Conservation (phyloP, 2,888 invertebrate species). For the Drosophila conformis region DNA sequence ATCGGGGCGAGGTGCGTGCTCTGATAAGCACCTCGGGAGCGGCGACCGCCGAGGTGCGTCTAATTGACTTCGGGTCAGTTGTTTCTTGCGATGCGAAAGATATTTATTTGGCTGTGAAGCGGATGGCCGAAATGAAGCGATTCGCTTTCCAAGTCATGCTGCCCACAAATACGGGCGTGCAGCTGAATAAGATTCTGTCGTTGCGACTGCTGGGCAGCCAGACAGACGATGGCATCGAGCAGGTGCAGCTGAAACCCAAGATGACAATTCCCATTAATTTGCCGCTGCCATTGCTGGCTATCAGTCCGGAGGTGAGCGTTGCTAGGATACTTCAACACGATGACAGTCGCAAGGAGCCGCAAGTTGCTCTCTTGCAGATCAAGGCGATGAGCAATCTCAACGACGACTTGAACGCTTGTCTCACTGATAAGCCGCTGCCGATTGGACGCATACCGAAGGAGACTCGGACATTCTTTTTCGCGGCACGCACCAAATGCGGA, state of each 20-base stretch:
- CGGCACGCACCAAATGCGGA: constrained; percentile 43
- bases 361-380: constrained; percentile 44
- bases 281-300: constrained; percentile 40
- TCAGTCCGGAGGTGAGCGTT: constrained; percentile 35
- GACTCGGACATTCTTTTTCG: constrained; percentile 26
- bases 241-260: constrained; percentile 40
- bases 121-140: constrained; percentile 34
- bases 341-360: constrained; percentile 13
- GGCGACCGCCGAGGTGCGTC: constrained; percentile 22
- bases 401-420: constrained; percentile 26
- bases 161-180: constrained; percentile 12
- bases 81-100: not conserved
- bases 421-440: not conserved
- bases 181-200: constrained; percentile 24
- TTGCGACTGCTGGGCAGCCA: constrained; percentile 44
- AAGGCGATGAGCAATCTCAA: constrained; percentile 33
- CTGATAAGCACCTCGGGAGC: not conserved
- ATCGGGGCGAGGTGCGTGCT: constrained; percentile 36
- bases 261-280: constrained; percentile 40
- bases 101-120: constrained; percentile 34
- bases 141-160: constrained; percentile 45
- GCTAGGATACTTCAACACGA: constrained; percentile 21
- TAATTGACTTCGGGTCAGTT: constrained; percentile 53
- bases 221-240: constrained; percentile 38
- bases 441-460: constrained; percentile 14